Evolutionary conservation across 2,113 vertebrate species (phyloP), one percentile per base, ranked within the genome.

Genomic region (Myiagra hebetior): DNA sequence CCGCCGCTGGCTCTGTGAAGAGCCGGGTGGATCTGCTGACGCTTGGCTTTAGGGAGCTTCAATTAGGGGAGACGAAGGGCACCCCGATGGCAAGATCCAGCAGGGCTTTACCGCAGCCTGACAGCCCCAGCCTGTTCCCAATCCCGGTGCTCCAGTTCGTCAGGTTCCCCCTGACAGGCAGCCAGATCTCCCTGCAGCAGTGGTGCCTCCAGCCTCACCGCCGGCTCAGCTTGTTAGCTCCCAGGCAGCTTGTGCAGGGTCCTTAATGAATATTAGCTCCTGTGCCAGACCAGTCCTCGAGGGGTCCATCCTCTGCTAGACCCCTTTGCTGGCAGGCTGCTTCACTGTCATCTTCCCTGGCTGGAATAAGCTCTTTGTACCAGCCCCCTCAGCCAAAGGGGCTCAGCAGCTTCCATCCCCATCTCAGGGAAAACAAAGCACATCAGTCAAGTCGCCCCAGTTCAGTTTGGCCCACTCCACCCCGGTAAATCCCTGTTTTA

Each of bases 161-260:
- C 95, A 95, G 86, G 95, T 95, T 96, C 60, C 90, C 81, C 37
- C 80, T 89, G 89, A 44, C 56, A 89, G 41, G n/a, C 80, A 89
- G 65, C 44, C 68, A 80, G 39, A 56, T 44, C 31, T 44, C 72
- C 76, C 84, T 33, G 64, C 76, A 93, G 78, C 12, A 0, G 57
- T 73, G 85, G 18, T 85, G 92, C 85, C 85, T 95, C 75, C 80
- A 62, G 4, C 56, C 50, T 81, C 76, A 55, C 82, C 7, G 0
- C 60, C 0, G 0, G 80, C 89, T 80, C 59, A 27, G 69, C 70
- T 89, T 7, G 0, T 93, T 52, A 52, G 68, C 55, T 55, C 81
- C 35, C 2, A 2, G 63, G 30, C 31, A 68, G 41, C 24, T 60
- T 68, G 41, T 63, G 69, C 76, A 15, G 72, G 78, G 27, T 78